These are phyloP conservation scores for Sapayoa aenigma DNA, from an alignment of 2,113 vertebrate species.

Conservation along the genomic window DNA sequence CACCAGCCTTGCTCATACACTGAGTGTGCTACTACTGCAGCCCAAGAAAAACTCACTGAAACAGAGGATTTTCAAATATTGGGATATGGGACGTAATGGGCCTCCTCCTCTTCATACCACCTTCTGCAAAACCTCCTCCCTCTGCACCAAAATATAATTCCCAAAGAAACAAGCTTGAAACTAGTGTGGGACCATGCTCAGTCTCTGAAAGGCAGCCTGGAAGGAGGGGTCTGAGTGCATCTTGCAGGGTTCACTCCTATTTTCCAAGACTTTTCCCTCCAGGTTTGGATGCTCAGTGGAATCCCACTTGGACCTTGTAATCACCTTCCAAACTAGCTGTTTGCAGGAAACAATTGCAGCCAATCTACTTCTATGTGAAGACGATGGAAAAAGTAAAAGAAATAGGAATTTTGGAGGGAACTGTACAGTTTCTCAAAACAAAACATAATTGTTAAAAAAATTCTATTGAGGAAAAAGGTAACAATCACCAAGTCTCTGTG, in stretches of 20 bases:
- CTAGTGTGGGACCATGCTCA: not conserved
- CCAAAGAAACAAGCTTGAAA: not conserved
- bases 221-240: not conserved
- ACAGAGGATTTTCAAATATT: not conserved
- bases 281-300: not conserved
- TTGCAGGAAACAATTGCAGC: not conserved
- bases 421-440: not conserved
- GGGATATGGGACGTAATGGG: not conserved
- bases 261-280: not conserved
- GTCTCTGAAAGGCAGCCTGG: not conserved
- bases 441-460: not conserved
- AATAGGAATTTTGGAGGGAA: not conserved
- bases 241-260: not conserved
- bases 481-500: not conserved
- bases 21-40: not conserved
- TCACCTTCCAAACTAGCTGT: not conserved
- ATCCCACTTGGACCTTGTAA: not conserved
- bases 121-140: not conserved
- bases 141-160: not conserved
- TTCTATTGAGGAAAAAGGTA: not conserved
- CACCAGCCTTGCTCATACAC: accelerated
- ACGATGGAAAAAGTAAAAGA: not conserved
- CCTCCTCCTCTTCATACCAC: not conserved
- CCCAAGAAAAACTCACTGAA: not conserved
- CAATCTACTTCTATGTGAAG: not conserved